Evolutionary conservation across 2,888 invertebrate species (phyloP), one percentile per base, ranked within the genome.

Genomic region (Chrysolina haemoptera): DNA sequence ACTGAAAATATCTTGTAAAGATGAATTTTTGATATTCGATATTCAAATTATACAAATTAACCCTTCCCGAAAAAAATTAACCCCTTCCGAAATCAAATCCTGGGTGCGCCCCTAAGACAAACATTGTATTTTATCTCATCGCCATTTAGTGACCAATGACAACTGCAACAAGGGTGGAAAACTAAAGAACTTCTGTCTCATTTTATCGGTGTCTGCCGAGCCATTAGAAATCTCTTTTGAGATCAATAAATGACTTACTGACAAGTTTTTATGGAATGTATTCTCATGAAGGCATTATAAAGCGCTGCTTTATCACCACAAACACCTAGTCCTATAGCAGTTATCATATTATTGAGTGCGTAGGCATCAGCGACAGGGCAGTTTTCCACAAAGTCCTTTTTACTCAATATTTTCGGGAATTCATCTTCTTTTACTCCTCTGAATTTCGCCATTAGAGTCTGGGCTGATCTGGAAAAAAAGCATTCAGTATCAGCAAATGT

Each of bases 251-350:
- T 0, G 55, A 81, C 84, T 81, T 78, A 88, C 87, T 81, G 80
- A 79, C 87, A 86, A 46, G 82, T 82, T 4, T 62, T 68, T n/a
- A 86, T 73, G 10, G 82, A 68, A 73, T 85, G 86, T 16, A 84
- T 81, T 59, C 88, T 81, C 0, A 87, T 81, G 75, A 81, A 86
- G 1, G 83, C 87, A 40, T 82, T 81, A 43, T 80, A 81, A 66
- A 70, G 76, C 0, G 87, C 85, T 14, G 80, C 75, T 8, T 78
- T 65, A 68, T 86, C 86, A 0, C 87, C 87, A 71, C 85, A 83
- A 5, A 88, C 68, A 0, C 88, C 88, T 50, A 85, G 72, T 9
- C 84, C 87, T 14, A 88, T 83, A 0, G 82, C 82, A 0, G 85
- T 85, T 12, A 87, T 80, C 72, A 87, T 70, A 27, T 85, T 80